Evolutionary conservation across 2,797 vertebrate species (phyloP).

Genomic region (Mormyrus hasselquistii): DNA sequence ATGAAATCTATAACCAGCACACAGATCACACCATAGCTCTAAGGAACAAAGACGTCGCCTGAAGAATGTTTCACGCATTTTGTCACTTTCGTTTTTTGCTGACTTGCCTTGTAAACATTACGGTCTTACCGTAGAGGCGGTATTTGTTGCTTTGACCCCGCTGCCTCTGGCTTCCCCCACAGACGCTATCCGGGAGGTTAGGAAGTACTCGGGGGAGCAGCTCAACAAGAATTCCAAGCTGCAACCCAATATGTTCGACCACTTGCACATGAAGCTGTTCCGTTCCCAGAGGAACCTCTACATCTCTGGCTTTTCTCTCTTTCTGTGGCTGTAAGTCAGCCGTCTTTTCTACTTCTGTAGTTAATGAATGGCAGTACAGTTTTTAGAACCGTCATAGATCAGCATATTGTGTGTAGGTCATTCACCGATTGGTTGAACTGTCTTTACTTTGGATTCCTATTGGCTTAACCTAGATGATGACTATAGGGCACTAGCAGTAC

Average conservation of each 20-base stretch:
- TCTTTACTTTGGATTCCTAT: neutral
- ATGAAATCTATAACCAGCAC: neutral
- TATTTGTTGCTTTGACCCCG: neutral
- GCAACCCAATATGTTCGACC: slow-evolving; percentile 69
- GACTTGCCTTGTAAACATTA: neutral
- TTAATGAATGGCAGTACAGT: neutral
- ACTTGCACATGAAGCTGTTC: slow-evolving; percentile 96
- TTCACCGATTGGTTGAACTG: neutral
- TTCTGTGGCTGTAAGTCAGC: slow-evolving; percentile 90
- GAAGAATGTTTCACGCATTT: neutral
- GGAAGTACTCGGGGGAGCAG: slow-evolving; percentile 73
- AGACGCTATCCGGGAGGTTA: slow-evolving; percentile 89
- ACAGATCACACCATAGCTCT: neutral
- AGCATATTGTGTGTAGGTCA: neutral
- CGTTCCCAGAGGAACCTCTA: slow-evolving; percentile 93
- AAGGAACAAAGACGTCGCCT: neutral
- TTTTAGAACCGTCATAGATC: neutral
- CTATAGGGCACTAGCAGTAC: neutral
- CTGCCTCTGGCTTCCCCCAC: slow-evolving; percentile 21
- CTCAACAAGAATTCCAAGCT: slow-evolving; percentile 51
- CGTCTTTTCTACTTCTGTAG: neutral
- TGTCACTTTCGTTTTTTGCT: neutral
- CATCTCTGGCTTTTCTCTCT: slow-evolving; percentile 91
- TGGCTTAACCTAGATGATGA: neutral
- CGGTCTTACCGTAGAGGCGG: neutral